phyloP scores from a whole-genome alignment of 1,140 invertebrate genomes.

The Druon quercuslanigerum region DNA sequence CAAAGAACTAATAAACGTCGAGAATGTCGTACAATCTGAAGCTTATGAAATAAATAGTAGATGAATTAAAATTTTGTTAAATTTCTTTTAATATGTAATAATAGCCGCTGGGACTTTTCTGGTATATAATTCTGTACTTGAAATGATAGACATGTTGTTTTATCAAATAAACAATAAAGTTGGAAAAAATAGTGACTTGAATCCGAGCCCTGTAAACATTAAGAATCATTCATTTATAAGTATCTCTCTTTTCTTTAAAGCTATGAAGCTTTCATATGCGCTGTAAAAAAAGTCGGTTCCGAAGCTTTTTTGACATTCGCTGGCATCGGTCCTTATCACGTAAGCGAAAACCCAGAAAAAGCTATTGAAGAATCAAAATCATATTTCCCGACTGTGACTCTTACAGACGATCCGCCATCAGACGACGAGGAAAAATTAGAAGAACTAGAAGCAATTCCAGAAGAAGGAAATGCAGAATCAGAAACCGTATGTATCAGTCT shows the following conservation, averaged over 20 bases:
- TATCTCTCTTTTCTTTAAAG: slow-evolving; percentile 45
- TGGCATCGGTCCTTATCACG: slow-evolving; percentile 72
- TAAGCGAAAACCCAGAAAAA: slow-evolving; percentile 70
- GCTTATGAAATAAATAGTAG: no score
- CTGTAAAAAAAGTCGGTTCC: slow-evolving; percentile 68
- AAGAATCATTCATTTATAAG: neutral
- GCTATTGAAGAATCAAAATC: slow-evolving; percentile 67
- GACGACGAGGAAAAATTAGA: slow-evolving; percentile 69
- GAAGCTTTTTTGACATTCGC: slow-evolving; percentile 72
- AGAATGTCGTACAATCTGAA: no score
- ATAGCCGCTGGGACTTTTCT: no score
- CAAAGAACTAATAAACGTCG: no score
- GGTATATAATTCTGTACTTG: no score
- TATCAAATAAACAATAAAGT: no score
- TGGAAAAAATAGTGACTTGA: no score
- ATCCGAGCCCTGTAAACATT: no score
- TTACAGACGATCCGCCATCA: slow-evolving; percentile 62
- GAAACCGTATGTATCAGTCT: slow-evolving; percentile 38
- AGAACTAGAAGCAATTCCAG: slow-evolving; percentile 36
- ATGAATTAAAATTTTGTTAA: no score
- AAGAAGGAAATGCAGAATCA: slow-evolving; percentile 45
- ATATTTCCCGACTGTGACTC: slow-evolving; percentile 66
- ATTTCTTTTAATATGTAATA: no score
- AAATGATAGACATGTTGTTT: no score
- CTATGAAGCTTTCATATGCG: slow-evolving; percentile 69